phyloP scores from a whole-genome alignment of 2,888 invertebrate species.

The Pelosia muscerda region DNA sequence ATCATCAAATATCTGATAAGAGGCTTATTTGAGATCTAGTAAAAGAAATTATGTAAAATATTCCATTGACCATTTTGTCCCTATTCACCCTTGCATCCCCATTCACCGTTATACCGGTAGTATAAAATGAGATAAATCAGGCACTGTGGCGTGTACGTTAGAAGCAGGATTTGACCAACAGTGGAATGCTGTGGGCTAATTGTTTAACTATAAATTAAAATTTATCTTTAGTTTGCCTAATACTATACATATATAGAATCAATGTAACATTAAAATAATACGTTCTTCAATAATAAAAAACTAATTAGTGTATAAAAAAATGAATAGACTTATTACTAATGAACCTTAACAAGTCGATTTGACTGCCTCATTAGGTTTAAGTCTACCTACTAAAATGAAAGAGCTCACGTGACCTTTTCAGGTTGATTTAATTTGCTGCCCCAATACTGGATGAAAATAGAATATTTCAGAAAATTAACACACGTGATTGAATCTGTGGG shows the following conservation, averaged over 20 bases:
- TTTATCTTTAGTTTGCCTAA: not conserved
- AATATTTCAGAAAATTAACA: conserved; percentile 26
- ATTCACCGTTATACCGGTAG: no score
- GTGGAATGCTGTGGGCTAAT: not conserved
- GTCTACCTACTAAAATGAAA: conserved; percentile 1
- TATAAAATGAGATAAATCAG: no score
- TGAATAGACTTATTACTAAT: not conserved
- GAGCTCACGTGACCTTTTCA: conserved; percentile 18
- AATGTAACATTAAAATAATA: not conserved
- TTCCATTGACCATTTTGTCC: no score
- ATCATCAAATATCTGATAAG: no score
- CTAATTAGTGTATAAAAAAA: not conserved
- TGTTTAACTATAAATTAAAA: not conserved
- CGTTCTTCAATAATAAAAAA: not conserved
- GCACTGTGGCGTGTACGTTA: no score
- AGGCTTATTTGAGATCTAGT: no score
- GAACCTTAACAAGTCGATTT: not conserved
- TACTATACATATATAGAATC: not conserved
- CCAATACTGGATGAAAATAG: conserved; percentile 27
- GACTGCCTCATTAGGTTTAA: conserved; percentile 5
- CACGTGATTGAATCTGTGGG: conserved; percentile 19
- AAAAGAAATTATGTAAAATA: no score
- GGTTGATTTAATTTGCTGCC: conserved; percentile 16
- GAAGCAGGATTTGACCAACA: not conserved
- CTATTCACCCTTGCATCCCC: no score